A percentile compares a stretch with the other conserved stretches of the same genome.
phyloP scores from a whole-genome alignment of 2,113 vertebrate genomes.

The Suncus etruscus region DNA sequence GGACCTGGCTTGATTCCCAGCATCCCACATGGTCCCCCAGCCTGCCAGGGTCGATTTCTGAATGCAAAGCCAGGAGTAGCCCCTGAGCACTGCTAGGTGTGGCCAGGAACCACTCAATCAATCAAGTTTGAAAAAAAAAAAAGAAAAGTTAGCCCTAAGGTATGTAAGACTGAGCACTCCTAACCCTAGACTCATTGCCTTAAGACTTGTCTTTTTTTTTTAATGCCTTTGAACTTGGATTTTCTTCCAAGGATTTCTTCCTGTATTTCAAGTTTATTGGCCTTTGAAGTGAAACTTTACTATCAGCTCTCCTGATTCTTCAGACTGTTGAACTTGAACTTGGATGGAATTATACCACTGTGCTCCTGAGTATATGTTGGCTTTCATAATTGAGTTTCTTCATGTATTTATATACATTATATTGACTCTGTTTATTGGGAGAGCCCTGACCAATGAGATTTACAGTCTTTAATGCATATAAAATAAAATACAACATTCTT shows the following conservation, averaged over 20 bases:
- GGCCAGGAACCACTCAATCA: too few relatives aligned
- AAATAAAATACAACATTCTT: neutral
- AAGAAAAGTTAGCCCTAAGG: too few relatives aligned
- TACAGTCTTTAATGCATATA: neutral
- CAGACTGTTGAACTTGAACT: neutral
- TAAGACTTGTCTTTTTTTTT: neutral
- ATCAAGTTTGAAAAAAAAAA: too few relatives aligned
- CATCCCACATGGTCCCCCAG: too few relatives aligned
- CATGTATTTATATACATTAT: neutral
- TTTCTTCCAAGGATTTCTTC: neutral
- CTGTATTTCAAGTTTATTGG: neutral
- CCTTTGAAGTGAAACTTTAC: neutral
- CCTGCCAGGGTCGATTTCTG: too few relatives aligned
- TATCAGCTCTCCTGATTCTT: neutral
- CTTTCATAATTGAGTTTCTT: slow-evolving; percentile 2
- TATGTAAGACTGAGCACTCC: neutral
- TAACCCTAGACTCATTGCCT: neutral
- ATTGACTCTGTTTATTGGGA: neutral
- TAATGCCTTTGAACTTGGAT: neutral
- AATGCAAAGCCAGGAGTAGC: too few relatives aligned
- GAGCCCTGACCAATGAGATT: neutral
- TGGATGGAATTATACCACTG: neutral
- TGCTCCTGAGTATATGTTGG: neutral
- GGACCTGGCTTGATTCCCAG: too few relatives aligned
- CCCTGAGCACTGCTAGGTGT: too few relatives aligned